These are phyloP conservation scores for Spilarctia lutea DNA, from an alignment of 2,888 invertebrate species.

Conservation along the genomic window DNA sequence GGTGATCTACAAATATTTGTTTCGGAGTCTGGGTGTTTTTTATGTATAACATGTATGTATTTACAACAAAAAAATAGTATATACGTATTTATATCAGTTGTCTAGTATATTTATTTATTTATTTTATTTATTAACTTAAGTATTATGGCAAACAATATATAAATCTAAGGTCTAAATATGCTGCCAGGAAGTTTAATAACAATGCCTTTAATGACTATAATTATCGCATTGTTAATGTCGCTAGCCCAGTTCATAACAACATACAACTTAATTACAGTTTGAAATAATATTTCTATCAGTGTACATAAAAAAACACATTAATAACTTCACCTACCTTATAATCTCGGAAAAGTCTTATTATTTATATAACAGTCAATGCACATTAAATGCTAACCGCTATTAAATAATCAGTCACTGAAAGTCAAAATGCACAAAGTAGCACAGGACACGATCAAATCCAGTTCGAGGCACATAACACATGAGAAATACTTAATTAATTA, in stretches of 20 bases:
- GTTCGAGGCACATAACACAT: slow-evolving; percentile 74
- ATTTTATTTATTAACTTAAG: neutral
- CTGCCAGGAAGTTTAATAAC: slow-evolving; percentile 6
- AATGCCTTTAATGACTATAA: slow-evolving; percentile 21
- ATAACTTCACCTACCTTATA: slow-evolving; percentile 67
- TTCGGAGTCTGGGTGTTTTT: too few species aligned
- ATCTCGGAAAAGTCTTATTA: slow-evolving; percentile 57
- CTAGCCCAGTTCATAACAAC: slow-evolving; percentile 24
- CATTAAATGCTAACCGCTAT: slow-evolving; percentile 54
- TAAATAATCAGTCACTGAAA: slow-evolving; percentile 59
- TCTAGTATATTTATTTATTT: too few species aligned
- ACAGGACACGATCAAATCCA: slow-evolving; percentile 74
- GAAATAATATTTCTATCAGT: slow-evolving; percentile 24
- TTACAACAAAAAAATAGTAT: too few species aligned
- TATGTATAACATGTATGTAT: too few species aligned
- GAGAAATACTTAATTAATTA: slow-evolving; percentile 63
- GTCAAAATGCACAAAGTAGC: slow-evolving; percentile 53
- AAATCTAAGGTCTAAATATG: neutral
- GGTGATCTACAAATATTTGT: too few species aligned
- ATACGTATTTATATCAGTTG: too few species aligned
- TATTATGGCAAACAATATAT: neutral
- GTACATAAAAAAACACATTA: slow-evolving; percentile 39
- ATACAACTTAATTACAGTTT: slow-evolving; percentile 36
- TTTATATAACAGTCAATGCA: slow-evolving; percentile 69
- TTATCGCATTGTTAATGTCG: slow-evolving; percentile 8